Conservation (phyloP, 2,797 vertebrate genomes). For the Dicrostonyx torquatus region DNA sequence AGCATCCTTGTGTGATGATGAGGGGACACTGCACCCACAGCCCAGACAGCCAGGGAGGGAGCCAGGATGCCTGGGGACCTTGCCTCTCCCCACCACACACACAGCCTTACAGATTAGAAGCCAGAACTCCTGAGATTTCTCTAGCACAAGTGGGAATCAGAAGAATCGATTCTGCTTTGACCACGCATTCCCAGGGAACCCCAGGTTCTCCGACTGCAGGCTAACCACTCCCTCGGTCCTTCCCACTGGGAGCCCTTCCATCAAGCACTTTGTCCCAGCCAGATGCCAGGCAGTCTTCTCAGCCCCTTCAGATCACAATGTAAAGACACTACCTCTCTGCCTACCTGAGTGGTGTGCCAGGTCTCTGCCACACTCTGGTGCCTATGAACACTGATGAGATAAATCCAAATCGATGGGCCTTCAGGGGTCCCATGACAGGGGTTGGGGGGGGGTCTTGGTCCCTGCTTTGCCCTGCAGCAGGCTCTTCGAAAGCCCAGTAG, state of each 20-base stretch:
- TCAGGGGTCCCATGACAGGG: not conserved
- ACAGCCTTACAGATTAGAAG: not conserved
- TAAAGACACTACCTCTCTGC: accelerated
- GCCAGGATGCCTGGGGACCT: not conserved
- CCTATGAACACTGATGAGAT: not conserved
- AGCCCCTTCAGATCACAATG: not conserved
- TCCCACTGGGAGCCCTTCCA: not conserved
- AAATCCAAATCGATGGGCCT: not conserved
- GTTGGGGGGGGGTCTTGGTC: not conserved
- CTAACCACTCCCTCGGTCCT: not conserved
- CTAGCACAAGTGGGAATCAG: not conserved
- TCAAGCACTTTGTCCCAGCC: no score
- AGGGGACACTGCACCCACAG: not conserved
- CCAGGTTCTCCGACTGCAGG: not conserved
- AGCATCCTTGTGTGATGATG: not conserved
- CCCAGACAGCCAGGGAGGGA: not conserved
- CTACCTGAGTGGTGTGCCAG: not conserved
- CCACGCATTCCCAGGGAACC: not conserved
- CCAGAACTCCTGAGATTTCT: no score
- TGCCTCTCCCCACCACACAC: not conserved
- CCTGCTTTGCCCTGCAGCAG: not conserved
- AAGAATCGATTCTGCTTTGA: not conserved
- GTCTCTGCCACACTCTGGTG: no score
- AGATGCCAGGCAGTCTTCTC: no score
- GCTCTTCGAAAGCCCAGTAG: not conserved